Base-by-base conservation (phyloP, 2,888 invertebrate genomes). In the Ornithoptera priamus region DNA sequence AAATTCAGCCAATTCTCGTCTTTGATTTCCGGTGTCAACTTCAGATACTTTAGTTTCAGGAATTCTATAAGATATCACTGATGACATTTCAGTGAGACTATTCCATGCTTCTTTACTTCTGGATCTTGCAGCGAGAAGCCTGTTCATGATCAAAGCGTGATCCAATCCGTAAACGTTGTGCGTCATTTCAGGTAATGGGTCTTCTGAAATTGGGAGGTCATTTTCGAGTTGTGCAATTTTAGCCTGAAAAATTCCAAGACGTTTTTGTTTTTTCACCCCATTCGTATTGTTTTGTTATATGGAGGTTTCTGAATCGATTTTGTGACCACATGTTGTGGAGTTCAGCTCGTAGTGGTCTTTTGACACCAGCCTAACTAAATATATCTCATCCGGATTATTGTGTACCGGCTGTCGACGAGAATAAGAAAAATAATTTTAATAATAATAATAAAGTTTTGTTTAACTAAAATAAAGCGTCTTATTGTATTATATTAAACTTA, bases 131-230 rank as follows among this genome's bases (percentile, higher is more conserved):
- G 87, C 87, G 15, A 92, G 68, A 1, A 94, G 88, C 65, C 93
- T 87, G 57, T 87, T 90, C 93, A 96, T 94, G 60, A 97, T 95
- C 69, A 86, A 88, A 0, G 87, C 85, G 77, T 96, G 96, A 82
- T 97, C 94, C 62, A 97, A 85, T 0, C 96, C 96, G 57, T 95
- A 93, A 6, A 96, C 94, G 83, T 95, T 94, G 73, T 96, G 93
- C 0, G 94, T 94, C 96, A 97, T 97, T 72, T 93, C 87, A 2
- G 96, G 96, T 72, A 96, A 76, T 7, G 89, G 84, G 10, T 93
- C 86, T 58, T 93, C 89, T 62, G 81, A 80, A 50, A 84, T 70
- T 5, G 84, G 82, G 7, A 79, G 61, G 64, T 85, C 81, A 5
- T 87, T 87, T 76, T 92, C 92, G 46, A 92, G 68, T 65, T 86